Evolutionary conservation across 2,888 invertebrate genomes (phyloP), one percentile per base, ranked within the genome.

Genomic region (Heteromurus nitidus): DNA sequence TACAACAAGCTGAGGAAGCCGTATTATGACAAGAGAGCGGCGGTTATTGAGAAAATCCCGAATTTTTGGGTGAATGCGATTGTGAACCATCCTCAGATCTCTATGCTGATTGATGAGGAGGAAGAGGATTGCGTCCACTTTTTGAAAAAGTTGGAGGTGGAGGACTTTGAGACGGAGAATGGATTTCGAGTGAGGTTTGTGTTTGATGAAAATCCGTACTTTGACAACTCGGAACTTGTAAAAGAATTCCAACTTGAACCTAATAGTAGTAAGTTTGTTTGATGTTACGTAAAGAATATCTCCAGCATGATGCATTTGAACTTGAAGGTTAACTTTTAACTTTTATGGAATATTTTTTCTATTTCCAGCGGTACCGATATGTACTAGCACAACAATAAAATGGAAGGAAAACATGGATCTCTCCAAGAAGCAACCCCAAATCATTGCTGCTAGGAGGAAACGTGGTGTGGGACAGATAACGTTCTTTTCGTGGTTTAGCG

Each of bases 401-500:
- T 96, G 95, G 95, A 95, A 95, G 89, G 93, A 93, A 83, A 94
- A 93, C 9, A 93, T 93, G 89, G 93, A 94, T 89, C 90, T 95
- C 86, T 91, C 92, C n/a, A 92, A 93, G 88, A 92, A 91, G 88
- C 90, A 91, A 81, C 91, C 92, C 82, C 91, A 91, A 83, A 91
- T 91, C 87, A 84, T 87, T 74, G 90, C 90, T 81, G 89, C 88
- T 47, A 90, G 91, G 79, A 91, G 92, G 86, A 93, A 93, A 88
- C 91, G 93, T 86, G 92, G 92, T 83, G 91, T 93, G 64, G 92
- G 92, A 87, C 92, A 93, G 87, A 92, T 93, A 88, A 93, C 94
- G 68, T 96, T 96, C 90, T 95, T 96, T 89, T 92, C 93, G 86
- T 96, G 96, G 96, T 94, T 95, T 88, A 92, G 92, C 87, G 94